Percentiles rank a stretch among this genome's conserved stretches.
Conservation (phyloP, 2,888 invertebrate genomes). For the Chironomus riparius region DNA sequence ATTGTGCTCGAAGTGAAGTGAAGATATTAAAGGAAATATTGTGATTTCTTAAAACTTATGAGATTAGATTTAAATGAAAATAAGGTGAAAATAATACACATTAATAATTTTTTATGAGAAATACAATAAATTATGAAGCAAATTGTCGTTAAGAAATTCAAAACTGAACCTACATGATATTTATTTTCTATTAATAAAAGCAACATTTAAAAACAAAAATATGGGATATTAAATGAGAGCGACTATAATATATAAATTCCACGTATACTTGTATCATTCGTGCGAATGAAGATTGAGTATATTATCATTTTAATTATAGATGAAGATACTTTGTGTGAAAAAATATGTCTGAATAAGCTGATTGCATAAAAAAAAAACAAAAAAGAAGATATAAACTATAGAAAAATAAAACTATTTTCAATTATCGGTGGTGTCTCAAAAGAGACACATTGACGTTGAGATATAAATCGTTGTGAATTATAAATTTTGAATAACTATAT, state of each 20-base stretch:
- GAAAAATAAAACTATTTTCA: no score
- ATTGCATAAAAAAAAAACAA: not conserved
- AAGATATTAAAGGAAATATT: not conserved
- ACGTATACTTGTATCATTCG: not conserved
- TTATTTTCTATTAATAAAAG: slow-evolving; percentile 21
- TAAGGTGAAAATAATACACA: not conserved
- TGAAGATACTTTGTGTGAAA: not conserved
- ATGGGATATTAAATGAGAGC: not conserved
- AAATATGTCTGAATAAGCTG: not conserved
- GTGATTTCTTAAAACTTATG: not conserved
- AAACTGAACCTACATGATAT: not conserved
- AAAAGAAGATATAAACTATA: not conserved
- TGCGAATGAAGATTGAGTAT: not conserved
- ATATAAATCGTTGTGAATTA: not conserved
- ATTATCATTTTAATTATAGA: not conserved
- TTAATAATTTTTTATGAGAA: not conserved
- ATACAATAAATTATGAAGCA: not conserved
- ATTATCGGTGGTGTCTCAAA: no score
- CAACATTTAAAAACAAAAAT: slow-evolving; percentile 1
- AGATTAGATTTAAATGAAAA: not conserved
- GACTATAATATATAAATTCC: not conserved
- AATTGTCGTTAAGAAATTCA: not conserved
- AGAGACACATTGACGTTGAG: not conserved
- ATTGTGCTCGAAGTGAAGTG: not conserved
- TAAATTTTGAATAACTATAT: not conserved